Conservation (phyloP, 2,113 vertebrate species). For the Proterorhinus semilunaris region DNA sequence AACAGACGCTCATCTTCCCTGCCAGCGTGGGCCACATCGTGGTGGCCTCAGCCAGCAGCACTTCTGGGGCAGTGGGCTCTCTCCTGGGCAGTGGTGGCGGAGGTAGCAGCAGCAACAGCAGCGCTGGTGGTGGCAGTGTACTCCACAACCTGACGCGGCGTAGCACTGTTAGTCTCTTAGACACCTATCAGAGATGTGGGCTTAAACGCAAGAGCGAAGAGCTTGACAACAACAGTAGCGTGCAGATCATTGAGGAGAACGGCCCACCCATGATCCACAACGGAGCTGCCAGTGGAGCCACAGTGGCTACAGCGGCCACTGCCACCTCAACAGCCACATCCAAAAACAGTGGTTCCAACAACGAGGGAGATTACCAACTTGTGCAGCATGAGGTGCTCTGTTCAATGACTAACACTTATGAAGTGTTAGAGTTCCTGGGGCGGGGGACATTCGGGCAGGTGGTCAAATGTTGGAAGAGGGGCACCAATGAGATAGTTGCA, state of each 20-base stretch:
- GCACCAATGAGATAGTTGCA: conserved; percentile 98
- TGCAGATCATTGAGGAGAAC: conserved; percentile 95
- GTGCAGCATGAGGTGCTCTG: conserved; percentile 98
- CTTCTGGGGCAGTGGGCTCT: conserved; percentile 84
- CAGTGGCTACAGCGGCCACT: conserved; percentile 85
- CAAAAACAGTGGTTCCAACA: conserved; percentile 96
- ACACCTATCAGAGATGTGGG: conserved; percentile 99
- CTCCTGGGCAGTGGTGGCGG: conserved; percentile 86
- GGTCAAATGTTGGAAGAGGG: conserved; percentile 98
- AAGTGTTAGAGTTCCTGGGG: conserved; percentile 96
- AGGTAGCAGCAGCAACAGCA: conserved; percentile 82
- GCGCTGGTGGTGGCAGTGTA: conserved; percentile 79
- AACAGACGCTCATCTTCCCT: conserved; percentile 95
- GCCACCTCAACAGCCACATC: conserved; percentile 92
- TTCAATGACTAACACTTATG: conserved; percentile 99
- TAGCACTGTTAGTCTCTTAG: conserved; percentile 97
- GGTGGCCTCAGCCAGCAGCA: conserved; percentile 91
- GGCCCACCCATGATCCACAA: conserved; percentile 91
- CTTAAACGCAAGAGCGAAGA: conserved; percentile 99
- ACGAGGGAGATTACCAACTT: conserved; percentile 96
- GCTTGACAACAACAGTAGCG: conserved; percentile 93
- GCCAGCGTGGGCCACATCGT: conserved; percentile 90
- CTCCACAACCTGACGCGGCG: conserved; percentile 97
- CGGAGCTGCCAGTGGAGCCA: conserved; percentile 85
- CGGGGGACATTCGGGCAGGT: conserved; percentile 97